Conservation (phyloP, 2,113 vertebrate species). For the Cyanocitta stelleri region DNA sequence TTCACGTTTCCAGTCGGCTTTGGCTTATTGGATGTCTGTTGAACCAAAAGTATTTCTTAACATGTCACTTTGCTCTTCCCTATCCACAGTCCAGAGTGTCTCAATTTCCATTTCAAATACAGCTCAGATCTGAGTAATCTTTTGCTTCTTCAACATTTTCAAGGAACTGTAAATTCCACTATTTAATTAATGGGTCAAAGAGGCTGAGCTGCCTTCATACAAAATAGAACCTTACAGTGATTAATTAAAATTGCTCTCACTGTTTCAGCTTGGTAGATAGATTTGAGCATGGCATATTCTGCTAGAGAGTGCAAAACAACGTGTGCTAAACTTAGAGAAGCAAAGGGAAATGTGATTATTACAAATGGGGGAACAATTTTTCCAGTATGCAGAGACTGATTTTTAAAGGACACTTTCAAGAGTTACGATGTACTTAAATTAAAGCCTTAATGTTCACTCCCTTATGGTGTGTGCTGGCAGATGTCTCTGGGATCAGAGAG, state of each 20-base stretch:
- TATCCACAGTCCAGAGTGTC: not conserved
- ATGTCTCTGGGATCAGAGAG: not conserved
- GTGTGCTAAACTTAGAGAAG: not conserved
- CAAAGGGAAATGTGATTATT: not conserved
- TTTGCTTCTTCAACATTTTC: slow-evolving; percentile 52
- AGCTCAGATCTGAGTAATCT: slow-evolving; percentile 50
- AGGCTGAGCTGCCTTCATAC: slow-evolving; percentile 26
- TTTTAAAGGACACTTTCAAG: not conserved
- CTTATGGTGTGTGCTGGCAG: not conserved
- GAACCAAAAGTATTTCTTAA: slow-evolving; percentile 3
- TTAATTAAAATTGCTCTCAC: slow-evolving; percentile 61
- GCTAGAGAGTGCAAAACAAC: not conserved
- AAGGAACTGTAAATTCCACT: slow-evolving; percentile 50
- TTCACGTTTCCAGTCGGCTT: not conserved
- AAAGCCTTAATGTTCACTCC: not conserved
- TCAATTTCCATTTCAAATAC: slow-evolving; percentile 60
- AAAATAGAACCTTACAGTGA: slow-evolving; percentile 49
- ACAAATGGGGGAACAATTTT: not conserved
- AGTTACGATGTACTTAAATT: not conserved
- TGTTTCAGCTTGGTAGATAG: slow-evolving; percentile 31
- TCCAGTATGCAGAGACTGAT: not conserved
- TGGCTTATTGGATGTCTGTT: not conserved
- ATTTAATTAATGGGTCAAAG: slow-evolving; percentile 69
- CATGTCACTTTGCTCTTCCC: not conserved
- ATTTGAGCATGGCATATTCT: not conserved